Percentiles rank a stretch among this genome's conserved stretches.
Evolutionary conservation across 1,140 invertebrate genomes (phyloP).

Genomic region (Oedothorax gibbosus): DNA sequence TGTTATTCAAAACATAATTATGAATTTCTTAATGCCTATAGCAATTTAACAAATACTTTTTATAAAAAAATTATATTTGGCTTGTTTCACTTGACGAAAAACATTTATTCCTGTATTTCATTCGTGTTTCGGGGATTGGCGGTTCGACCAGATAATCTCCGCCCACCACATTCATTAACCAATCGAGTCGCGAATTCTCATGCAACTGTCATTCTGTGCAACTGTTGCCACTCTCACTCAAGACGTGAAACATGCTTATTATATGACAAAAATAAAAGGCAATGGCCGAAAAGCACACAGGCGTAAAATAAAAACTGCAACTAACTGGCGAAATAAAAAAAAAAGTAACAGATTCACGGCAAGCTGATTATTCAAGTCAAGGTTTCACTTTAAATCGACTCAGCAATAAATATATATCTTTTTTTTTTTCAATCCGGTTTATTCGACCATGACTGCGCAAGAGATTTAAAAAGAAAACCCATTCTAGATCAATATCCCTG

Average conservation of each 20-base stretch:
- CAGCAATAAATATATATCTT: neutral
- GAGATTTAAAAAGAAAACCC: conserved; percentile 20
- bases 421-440: conserved; percentile 36
- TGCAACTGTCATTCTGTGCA: neutral
- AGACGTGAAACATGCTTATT: neutral
- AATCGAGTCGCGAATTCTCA: neutral
- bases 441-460: conserved; percentile 40
- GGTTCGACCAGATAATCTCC: neutral
- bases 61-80: too few species aligned
- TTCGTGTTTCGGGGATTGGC: neutral
- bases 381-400: conserved; percentile 31
- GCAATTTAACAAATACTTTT: too few species aligned
- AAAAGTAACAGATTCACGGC: conserved; percentile 35
- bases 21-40: too few species aligned
- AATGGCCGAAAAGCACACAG: neutral
- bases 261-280: neutral
- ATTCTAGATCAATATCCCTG: conserved; percentile 22
- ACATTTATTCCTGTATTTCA: neutral
- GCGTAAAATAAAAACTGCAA: neutral
- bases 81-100: too few species aligned
- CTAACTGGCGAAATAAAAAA: conserved; percentile 2
- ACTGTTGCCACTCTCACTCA: neutral
- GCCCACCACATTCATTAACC: neutral
- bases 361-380: conserved; percentile 48
- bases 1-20: too few species aligned